Evolutionary conservation across 2,797 vertebrate species (phyloP).

Genomic region (Lepilemur septentrionalis): DNA sequence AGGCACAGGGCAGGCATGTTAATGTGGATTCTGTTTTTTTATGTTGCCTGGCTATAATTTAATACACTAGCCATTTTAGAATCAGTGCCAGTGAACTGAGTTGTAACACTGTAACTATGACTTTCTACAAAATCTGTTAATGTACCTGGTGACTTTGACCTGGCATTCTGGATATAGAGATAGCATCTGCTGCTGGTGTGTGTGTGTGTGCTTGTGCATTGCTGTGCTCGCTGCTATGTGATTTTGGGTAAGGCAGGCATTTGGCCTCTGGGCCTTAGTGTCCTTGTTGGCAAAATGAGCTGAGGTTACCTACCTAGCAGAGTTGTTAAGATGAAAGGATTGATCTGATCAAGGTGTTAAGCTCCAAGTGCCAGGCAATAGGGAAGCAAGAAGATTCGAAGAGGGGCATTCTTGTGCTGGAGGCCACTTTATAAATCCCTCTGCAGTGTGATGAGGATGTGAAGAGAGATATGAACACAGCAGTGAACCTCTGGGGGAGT

Average conservation of each 20-base stretch:
- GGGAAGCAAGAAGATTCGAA: neutral
- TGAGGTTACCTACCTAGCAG: too few species aligned
- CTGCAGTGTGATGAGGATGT: neutral
- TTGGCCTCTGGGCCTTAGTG: neutral
- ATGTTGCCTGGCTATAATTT: neutral
- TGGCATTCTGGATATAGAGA: neutral
- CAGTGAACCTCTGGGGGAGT: neutral
- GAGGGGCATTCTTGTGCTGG: neutral
- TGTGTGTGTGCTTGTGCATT: neutral
- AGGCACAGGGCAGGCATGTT: too few species aligned
- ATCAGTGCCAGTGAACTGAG: neutral
- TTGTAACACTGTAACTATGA: neutral
- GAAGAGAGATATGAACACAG: neutral
- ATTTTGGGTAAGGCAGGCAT: neutral
- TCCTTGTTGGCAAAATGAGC: neutral
- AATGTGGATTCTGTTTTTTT: rapidly evolving
- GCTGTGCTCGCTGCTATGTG: neutral
- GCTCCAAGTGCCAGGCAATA: neutral
- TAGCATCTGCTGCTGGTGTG: neutral
- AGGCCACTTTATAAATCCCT: neutral
- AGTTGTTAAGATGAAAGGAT: neutral
- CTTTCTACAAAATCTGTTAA: neutral
- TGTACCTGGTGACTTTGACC: neutral
- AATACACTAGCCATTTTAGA: neutral
- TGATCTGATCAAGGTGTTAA: neutral